Percentiles rank a stretch among this genome's conserved stretches.
Evolutionary conservation across 2,113 vertebrate genomes (phyloP).

Genomic region (Polypterus senegalus): DNA sequence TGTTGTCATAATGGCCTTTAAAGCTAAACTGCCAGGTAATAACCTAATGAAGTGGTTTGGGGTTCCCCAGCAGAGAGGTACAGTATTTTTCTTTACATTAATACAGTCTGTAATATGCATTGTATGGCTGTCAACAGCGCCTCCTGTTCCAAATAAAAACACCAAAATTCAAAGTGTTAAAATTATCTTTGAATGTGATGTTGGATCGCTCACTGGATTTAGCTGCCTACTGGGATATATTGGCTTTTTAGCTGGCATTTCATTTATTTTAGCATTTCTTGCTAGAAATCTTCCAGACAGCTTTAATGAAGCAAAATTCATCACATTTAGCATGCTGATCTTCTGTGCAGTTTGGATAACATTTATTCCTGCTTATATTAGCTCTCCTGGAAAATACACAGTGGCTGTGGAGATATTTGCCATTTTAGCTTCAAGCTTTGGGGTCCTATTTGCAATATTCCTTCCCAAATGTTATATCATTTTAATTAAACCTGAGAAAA

Average conservation of each 20-base stretch:
- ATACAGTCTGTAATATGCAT: neutral
- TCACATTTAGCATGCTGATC: constrained; percentile 51
- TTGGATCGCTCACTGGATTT: constrained; percentile 26
- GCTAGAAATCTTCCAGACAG: constrained; percentile 34
- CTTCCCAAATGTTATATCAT: constrained; percentile 50
- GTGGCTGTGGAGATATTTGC: constrained; percentile 48
- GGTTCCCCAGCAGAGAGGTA: no score
- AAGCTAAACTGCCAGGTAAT: no score
- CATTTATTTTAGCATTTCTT: constrained; percentile 34
- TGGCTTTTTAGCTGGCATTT: constrained; percentile 27
- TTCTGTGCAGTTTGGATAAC: constrained; percentile 47
- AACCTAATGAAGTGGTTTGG: no score
- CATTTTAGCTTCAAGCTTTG: constrained; percentile 50
- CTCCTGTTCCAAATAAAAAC: constrained; percentile 2
- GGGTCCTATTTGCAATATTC: constrained; percentile 42
- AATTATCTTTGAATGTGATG: constrained; percentile 28
- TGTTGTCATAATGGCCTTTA: no score
- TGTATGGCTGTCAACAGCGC: neutral
- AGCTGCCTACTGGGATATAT: constrained; percentile 28
- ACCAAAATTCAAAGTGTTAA: constrained; percentile 8
- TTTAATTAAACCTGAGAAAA: constrained; percentile 40
- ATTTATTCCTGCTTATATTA: constrained; percentile 46
- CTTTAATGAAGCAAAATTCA: constrained; percentile 43
- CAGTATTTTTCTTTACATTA: no score
- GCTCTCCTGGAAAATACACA: constrained; percentile 45